A percentile compares a stretch with the other conserved stretches of the same genome.
These are phyloP conservation scores for Riparia riparia DNA, from an alignment of 2,113 vertebrate species.

Conservation along the genomic window DNA sequence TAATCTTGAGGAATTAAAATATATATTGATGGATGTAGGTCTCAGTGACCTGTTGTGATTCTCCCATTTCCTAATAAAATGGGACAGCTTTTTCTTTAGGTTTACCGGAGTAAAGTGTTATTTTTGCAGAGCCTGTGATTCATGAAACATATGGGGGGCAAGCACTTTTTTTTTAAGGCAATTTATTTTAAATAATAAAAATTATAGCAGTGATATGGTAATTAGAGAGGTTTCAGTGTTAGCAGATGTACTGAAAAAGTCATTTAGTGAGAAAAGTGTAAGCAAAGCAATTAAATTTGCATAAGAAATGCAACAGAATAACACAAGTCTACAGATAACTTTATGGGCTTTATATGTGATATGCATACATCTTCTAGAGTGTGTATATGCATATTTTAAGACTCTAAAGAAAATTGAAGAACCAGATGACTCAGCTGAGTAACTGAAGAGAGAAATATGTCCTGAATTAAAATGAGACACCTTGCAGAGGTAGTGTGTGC, in stretches of 20 bases:
- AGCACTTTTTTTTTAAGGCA: background rate
- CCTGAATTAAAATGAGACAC: background rate
- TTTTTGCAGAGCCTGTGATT: background rate
- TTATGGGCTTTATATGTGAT: background rate
- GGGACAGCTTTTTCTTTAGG: background rate
- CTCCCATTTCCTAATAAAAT: background rate
- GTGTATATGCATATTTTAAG: background rate
- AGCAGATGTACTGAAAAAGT: background rate
- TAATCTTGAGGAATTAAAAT: background rate
- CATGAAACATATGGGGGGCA: background rate
- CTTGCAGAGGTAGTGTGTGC: background rate
- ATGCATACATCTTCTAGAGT: background rate
- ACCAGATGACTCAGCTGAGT: background rate
- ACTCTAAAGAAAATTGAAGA: background rate
- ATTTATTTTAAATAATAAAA: slow-evolving; percentile 16
- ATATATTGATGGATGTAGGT: background rate
- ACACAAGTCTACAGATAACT: background rate
- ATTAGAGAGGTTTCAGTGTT: background rate
- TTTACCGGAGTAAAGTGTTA: background rate
- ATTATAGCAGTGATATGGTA: background rate
- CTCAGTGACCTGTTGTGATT: background rate
- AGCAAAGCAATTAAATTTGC: background rate
- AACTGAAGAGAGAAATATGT: background rate
- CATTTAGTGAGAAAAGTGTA: background rate
- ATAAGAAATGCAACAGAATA: background rate